Conservation (phyloP, 2,113 vertebrate genomes). For the Chionomys nivalis region DNA sequence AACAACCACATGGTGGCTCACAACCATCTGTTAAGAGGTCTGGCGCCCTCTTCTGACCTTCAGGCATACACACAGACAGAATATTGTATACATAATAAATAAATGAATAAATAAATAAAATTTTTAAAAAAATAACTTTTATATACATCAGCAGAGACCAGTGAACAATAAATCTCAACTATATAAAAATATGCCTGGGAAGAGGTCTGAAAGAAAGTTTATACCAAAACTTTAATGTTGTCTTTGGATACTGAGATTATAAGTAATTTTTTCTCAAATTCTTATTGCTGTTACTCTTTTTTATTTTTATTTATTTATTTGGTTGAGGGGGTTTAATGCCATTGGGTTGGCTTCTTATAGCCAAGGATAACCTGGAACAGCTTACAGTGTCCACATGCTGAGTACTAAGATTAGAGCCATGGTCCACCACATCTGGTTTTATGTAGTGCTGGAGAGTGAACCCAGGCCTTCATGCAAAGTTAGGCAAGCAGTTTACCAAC, state of each 20-base stretch:
- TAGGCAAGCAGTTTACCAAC: not conserved
- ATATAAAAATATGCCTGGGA: not conserved
- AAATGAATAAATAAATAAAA: too few relatives aligned
- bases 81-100: too few relatives aligned
- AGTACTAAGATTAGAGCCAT: not conserved
- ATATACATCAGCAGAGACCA: not conserved
- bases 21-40: too few relatives aligned
- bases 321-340: not conserved
- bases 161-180: not conserved
- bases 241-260: not conserved
- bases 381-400: not conserved
- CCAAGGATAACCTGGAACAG: not conserved
- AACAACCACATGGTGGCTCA: too few relatives aligned
- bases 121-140: too few relatives aligned
- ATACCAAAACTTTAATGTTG: not conserved
- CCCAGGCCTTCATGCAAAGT: not conserved
- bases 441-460: not conserved
- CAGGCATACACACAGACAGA: too few relatives aligned
- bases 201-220: slow-evolving; percentile 14
- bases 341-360: not conserved
- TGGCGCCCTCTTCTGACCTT: too few relatives aligned
- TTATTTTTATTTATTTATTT: not conserved
- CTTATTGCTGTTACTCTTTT: not conserved
- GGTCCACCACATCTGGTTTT: not conserved
- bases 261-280: not conserved